phyloP scores from a whole-genome alignment of 2,888 invertebrate species.

The Nasonovia ribisnigri region DNA sequence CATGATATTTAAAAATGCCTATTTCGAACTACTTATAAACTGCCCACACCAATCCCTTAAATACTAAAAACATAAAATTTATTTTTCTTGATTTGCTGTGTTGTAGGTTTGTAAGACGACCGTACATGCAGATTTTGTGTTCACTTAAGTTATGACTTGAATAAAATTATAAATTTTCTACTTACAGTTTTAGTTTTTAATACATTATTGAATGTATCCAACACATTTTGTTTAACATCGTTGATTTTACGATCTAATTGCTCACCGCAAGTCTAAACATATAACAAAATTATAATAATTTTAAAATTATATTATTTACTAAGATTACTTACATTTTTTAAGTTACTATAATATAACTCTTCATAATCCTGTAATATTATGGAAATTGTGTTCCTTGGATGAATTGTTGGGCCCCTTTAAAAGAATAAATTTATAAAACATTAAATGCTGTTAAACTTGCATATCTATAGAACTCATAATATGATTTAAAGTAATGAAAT shows the following conservation, averaged over 20 bases:
- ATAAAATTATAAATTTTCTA: conserved; percentile 7
- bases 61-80: neutral
- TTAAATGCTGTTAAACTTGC: neutral
- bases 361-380: conserved; percentile 34
- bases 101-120: neutral
- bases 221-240: conserved; percentile 66
- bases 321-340: conserved; percentile 51
- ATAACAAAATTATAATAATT: neutral
- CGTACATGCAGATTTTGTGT: neutral
- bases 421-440: neutral
- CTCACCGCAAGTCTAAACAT: conserved; percentile 44
- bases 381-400: conserved; percentile 51
- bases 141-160: neutral
- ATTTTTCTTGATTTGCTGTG: neutral
- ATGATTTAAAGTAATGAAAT: neutral
- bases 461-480: too few relatives aligned
- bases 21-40: too few relatives aligned
- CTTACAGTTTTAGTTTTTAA: conserved; percentile 66
- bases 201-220: conserved; percentile 66
- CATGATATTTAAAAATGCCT: too few relatives aligned
- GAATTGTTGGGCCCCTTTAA: conserved; percentile 60
- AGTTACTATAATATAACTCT: conserved; percentile 27
- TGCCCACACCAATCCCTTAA: neutral
- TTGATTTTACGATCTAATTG: conserved; percentile 64
- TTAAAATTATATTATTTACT: neutral